phyloP scores from a whole-genome alignment of 1,140 invertebrate genomes.

The Drosophila chauvacae region DNA sequence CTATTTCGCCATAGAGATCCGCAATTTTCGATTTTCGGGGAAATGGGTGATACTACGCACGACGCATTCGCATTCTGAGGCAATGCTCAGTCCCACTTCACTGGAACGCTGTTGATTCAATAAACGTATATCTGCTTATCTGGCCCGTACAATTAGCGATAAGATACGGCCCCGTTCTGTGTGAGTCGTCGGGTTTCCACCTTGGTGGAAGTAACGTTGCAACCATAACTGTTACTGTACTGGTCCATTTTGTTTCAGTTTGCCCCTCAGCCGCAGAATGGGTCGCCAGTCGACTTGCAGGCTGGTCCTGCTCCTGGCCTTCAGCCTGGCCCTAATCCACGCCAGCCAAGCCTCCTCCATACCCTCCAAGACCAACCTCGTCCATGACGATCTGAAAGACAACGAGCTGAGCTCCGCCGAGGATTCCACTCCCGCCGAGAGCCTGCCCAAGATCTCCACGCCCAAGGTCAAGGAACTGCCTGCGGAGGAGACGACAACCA shows the following conservation, averaged over 20 bases:
- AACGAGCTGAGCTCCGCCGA: conserved; percentile 63
- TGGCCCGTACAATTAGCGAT: conserved; percentile 38
- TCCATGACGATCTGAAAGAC: conserved; percentile 52
- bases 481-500: conserved; percentile 21
- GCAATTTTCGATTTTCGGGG: conserved; percentile 16
- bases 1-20: conserved; percentile 22
- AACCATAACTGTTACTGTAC: conserved; percentile 14
- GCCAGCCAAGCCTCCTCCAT: conserved; percentile 46
- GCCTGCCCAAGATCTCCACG: conserved; percentile 65
- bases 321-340: conserved; percentile 55
- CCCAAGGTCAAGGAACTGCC: conserved; percentile 58
- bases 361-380: conserved; percentile 17
- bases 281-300: conserved; percentile 74
- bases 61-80: conserved; percentile 10
- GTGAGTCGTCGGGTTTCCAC: conserved; percentile 28
- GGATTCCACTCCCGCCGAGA: conserved; percentile 23
- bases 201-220: conserved; percentile 24
- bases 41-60: conserved; percentile 18
- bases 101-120: conserved; percentile 55
- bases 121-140: conserved; percentile 69
- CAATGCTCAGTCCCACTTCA: conserved; percentile 10
- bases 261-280: conserved; percentile 53
- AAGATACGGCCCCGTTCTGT: conserved; percentile 52
- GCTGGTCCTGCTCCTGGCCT: conserved; percentile 77
- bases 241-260: conserved; percentile 37